Conservation (phyloP, 1,140 invertebrate genomes). For the Oncopodura yosiiana region DNA sequence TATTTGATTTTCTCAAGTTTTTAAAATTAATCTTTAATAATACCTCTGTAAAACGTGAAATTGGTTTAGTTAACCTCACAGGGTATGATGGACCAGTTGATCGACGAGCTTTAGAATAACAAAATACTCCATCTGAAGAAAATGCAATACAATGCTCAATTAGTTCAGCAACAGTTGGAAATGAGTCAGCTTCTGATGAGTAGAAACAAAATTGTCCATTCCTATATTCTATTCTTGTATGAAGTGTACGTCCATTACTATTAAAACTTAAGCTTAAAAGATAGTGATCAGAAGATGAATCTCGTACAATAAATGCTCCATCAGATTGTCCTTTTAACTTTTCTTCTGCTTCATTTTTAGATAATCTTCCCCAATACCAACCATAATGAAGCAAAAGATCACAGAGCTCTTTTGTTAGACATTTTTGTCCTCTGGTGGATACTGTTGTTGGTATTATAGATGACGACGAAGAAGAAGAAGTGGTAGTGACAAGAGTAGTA, state of each 20-base stretch:
- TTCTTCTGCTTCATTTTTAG: conserved; percentile 51
- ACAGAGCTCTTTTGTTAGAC: conserved; percentile 28
- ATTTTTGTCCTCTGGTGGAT: conserved; percentile 8
- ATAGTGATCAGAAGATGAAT: conserved; percentile 61
- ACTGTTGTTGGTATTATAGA: not conserved
- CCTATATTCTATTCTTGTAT: conserved; percentile 58
- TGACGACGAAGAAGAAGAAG: not conserved
- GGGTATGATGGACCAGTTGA: conserved; percentile 58
- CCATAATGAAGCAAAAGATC: conserved; percentile 43
- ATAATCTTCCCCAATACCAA: conserved; percentile 59
- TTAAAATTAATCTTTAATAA: not conserved
- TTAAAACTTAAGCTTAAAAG: conserved; percentile 58
- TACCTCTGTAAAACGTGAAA: conserved; percentile 56
- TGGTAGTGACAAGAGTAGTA: not conserved
- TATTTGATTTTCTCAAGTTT: not conserved
- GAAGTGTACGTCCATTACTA: conserved; percentile 60
- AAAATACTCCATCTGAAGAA: conserved; percentile 59
- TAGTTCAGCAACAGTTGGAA: conserved; percentile 56
- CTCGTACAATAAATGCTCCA: conserved; percentile 65
- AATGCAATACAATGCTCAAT: conserved; percentile 59
- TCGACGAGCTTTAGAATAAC: conserved; percentile 56
- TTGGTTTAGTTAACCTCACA: conserved; percentile 62
- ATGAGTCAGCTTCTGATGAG: conserved; percentile 53
- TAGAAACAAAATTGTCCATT: conserved; percentile 57
- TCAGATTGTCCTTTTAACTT: conserved; percentile 58